Evolutionary conservation across 2,113 vertebrate species (phyloP).

Genomic region (Tragelaphus scriptus): DNA sequence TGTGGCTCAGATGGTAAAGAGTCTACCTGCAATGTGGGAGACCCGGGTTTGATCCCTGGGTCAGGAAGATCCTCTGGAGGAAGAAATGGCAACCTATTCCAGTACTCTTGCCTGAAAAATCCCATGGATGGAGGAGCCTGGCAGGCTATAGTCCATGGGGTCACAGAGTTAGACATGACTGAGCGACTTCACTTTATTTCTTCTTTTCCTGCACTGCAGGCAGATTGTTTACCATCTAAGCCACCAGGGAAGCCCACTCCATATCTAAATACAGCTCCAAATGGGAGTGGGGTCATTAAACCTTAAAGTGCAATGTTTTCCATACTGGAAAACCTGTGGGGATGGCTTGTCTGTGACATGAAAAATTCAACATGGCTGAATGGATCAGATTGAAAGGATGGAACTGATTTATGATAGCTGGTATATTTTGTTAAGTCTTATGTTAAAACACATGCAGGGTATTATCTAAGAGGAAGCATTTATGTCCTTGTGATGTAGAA

Average conservation of each 20-base stretch:
- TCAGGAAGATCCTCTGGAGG: neutral
- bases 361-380: neutral
- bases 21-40: neutral
- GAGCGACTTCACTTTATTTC: neutral
- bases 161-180: neutral
- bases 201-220: neutral
- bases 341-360: neutral
- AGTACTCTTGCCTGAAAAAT: neutral
- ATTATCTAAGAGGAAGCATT: conserved; percentile 24
- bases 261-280: neutral
- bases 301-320: neutral
- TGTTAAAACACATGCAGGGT: neutral
- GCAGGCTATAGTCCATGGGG: neutral
- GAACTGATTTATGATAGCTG: neutral
- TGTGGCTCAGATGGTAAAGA: neutral
- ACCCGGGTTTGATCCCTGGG: neutral
- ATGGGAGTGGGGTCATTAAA: neutral
- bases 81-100: neutral
- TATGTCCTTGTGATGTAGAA: neutral
- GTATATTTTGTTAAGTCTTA: neutral
- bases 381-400: neutral
- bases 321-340: neutral
- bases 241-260: neutral
- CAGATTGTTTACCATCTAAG: neutral
- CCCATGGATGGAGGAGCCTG: neutral